A percentile compares a stretch with the other conserved stretches of the same genome.
phyloP scores from a whole-genome alignment of 1,140 invertebrate genomes.

The Saccostrea echinata region DNA sequence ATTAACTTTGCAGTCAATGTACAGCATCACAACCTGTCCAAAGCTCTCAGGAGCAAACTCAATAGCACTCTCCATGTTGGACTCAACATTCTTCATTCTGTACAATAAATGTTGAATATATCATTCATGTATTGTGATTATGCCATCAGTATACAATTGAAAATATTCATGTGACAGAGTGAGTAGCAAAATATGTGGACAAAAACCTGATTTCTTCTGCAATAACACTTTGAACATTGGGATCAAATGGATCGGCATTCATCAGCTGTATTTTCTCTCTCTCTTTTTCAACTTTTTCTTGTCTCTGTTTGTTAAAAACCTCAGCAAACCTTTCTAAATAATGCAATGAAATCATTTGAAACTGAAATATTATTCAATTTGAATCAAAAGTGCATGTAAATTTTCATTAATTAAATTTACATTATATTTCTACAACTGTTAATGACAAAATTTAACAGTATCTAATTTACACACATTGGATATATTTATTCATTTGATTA shows the following conservation, averaged over 20 bases:
- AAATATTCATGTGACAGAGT: too few species aligned
- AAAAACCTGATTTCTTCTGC: constrained; percentile 92
- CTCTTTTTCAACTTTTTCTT: constrained; percentile 79
- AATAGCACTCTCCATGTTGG: constrained; percentile 99
- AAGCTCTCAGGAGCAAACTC: constrained; percentile 99
- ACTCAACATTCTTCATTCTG: constrained; percentile 95
- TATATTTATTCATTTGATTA: too few species aligned
- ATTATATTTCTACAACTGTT: too few species aligned
- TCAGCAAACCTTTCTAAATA: constrained; percentile 89
- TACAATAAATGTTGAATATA: constrained; percentile 30
- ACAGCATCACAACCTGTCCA: constrained; percentile 98
- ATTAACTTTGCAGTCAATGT: constrained; percentile 90
- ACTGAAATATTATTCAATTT: too few species aligned
- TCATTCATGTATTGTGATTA: background rate
- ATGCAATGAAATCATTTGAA: too few species aligned
- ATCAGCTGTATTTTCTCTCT: constrained; percentile 92
- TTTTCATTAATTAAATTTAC: too few species aligned
- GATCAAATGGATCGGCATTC: constrained; percentile 96
- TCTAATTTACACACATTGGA: too few species aligned
- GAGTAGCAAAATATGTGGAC: background rate
- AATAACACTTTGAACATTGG: constrained; percentile 95
- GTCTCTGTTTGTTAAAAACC: constrained; percentile 83
- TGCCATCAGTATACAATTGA: too few species aligned
- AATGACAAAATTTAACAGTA: too few species aligned
- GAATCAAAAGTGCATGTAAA: too few species aligned